Evolutionary conservation across 2,888 invertebrate genomes (phyloP), one percentile per base, ranked within the genome.

Genomic region (Habrosyne pyritoides): DNA sequence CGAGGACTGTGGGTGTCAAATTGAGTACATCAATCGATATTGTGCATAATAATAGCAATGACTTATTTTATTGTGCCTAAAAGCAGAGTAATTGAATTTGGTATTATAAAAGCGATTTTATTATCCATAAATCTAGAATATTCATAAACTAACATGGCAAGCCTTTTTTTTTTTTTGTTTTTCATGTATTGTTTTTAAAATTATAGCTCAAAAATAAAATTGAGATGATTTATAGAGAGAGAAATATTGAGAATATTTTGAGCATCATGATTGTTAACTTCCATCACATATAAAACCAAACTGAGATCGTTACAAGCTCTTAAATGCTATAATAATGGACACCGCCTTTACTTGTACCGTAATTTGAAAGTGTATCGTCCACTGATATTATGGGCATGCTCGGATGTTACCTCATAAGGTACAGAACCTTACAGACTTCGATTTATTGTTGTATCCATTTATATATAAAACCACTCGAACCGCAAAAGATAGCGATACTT

Each of bases 321-420:
- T 85, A 86, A 86, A 84, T 77, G 81, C 75, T 78, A 75, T 84
- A 79, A 84, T 86, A 83, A 84, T 80, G 79, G 78, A 73, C 74
- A 81, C 69, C 80, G 83, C 84, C 82, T 79, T 79, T 81, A 85
- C 81, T 77, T 73, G 75, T 74, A 68, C 74, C 60, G 67, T 65
- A 72, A 72, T 72, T 72, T 67, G 65, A 59, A 63, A 52, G 63
- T 59, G 54, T 58, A 55, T 57, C 57, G 53, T 57, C 53, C 65
- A 59, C 53, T 56, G 53, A 57, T 24, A 49, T 14, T 24, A 26
- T 26, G 49, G 24, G 26, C 49, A 49, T 28, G 24, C 26, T 49
- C 28, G 28, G 24, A 12, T 12, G n/a, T 5, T 48, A 22, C 48
- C 48, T 22, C 22, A 48, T 22, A 24, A 21, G 21, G 22, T 48